Base-by-base conservation (phyloP, 2,888 invertebrate genomes). In the Pseudococcus viburni region DNA sequence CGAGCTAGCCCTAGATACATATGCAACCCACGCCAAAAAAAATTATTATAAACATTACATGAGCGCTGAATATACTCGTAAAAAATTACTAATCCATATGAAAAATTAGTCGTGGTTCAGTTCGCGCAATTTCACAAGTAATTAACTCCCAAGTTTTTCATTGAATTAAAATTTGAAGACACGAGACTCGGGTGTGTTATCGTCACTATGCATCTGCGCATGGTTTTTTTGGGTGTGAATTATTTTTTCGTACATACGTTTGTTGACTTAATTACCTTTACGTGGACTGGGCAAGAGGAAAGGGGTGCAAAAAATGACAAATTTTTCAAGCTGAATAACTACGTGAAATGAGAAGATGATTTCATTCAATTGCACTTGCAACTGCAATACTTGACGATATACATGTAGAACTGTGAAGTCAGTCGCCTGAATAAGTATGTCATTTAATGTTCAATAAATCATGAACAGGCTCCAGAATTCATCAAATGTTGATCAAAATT, bases 71-170 rank as follows among this genome's bases (percentile, higher is more conserved):
- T 77, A 77, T 77, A 77, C 77, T 26, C 77, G 9, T 77, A 77
- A 77, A 77, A 77, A 39, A 77, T 77, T 77, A 42, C 42, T 77
- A 77, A 77, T 77, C 77, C 77, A 42, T 77, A 39, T 39, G 77
- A 77, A 77, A 77, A 77, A 77, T 77, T 77, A 77, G 77, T 77
- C 77, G 39, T 42, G 77, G 77, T 77, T 77, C 77, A 77, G 42
- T 77, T 77, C 77, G 77, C 42, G 42, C 33, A 77, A 77, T 77
- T 77, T 77, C 77, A 77, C 77, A 77, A 42, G 77, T 39, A 77
- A 77, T 77, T 77, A 77, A 39, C 77, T 77, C 77, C 42, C 15
- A 77, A 77, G 7, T 77, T 68, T 68, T 39, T 77, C 42, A 77
- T 33, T 42, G 77, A 77, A 68, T 68, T 68, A 68, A 68, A 22